Base-by-base conservation (phyloP, 2,888 invertebrate species). In the Diaprepes abbreviatus region DNA sequence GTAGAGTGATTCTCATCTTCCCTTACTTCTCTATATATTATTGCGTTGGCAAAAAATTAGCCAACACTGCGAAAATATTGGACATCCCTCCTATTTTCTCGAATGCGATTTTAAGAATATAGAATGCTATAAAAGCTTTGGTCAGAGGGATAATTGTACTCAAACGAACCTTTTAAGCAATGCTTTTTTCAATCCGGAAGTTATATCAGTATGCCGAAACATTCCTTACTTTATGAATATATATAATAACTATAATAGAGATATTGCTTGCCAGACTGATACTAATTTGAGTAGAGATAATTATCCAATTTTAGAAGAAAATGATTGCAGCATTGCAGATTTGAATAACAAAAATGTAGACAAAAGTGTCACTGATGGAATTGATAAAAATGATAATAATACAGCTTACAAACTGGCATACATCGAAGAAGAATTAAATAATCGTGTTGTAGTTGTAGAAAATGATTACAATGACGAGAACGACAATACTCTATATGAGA, bases 231-330 rank as follows among this genome's bases (percentile, higher is more conserved):
- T 66, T 62, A 28, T 66, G 24, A 52, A 60, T 69, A 33, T 65
- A 21, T 55, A 35, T 31, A 28, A 48, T 48, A 73, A 58, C 35
- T 72, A 63, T 55, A 24, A 69, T 17, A 73, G 66, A 64, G 73
- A 74, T 50, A 62, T 24, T 0, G 66, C 63, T 24, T 73, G 72
- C 52, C 76, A 76, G 16, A 76, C 76, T n/a, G 73, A 74, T 10
- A 60, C 28, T 9, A 28, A 54, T 36, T 50, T 68, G 14, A 50
- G 3, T 16, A 5, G 0, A 28, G 28, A 28, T 28, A 14, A 14
- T 10, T 5, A 28, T 5, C 48, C 48, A 12, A 50, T 50, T 28
- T 1, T 28, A 3, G 28, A 12, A 50, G 28, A 50, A 28, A 50
- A 3, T 7, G 28, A 28, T 14, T 7, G 2, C 6, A 28, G 28